These are phyloP conservation scores for Cactoblastis cactorum DNA, from an alignment of 2,888 invertebrate genomes.

Conservation along the genomic window DNA sequence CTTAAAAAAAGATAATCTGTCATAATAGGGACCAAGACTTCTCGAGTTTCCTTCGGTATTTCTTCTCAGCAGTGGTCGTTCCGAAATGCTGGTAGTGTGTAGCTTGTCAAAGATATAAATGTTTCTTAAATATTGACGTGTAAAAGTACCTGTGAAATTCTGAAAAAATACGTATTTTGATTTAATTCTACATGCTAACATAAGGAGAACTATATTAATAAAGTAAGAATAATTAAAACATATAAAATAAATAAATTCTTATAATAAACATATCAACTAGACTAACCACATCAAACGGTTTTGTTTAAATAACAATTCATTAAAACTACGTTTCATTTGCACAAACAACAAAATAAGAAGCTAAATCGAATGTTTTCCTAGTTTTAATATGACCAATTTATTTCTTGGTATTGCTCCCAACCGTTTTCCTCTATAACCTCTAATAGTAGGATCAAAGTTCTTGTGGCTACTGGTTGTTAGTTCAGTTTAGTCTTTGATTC, in stretches of 20 bases:
- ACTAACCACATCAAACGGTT: constrained; percentile 2
- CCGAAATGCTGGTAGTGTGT: no score
- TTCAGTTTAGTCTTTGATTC: neutral
- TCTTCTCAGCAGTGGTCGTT: no score
- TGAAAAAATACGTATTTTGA: no score
- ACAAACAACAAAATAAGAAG: neutral
- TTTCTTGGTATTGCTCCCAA: constrained; percentile 30
- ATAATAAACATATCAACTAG: neutral
- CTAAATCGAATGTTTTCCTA: constrained; percentile 1
- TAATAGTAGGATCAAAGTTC: neutral
- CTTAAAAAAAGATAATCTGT: no score
- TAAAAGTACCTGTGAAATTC: no score
- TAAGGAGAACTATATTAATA: no score
- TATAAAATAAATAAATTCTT: no score
- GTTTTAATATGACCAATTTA: constrained; percentile 26
- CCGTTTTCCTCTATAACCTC: constrained; percentile 5
- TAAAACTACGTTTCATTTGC: neutral
- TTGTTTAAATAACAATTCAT: neutral
- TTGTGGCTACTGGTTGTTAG: neutral
- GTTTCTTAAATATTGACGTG: no score
- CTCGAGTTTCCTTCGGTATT: no score
- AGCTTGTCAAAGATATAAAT: no score
- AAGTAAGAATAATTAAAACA: neutral
- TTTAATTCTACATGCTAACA: no score
- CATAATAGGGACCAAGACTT: no score